Evolutionary conservation across 1,140 invertebrate genomes (phyloP).

Genomic region (Diorhabda sublineata): DNA sequence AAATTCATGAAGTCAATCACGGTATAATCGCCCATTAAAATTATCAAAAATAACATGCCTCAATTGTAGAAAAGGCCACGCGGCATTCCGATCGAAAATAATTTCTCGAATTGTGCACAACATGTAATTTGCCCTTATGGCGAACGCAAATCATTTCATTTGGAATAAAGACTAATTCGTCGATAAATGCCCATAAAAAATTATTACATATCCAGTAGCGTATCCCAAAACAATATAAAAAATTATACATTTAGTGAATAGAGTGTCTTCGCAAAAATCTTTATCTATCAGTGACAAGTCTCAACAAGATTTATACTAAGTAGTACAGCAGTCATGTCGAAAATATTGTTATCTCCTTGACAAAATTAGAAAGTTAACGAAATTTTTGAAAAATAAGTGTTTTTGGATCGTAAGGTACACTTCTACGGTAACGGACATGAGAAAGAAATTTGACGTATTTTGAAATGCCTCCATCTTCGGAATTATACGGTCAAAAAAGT

Average conservation of each 20-base stretch:
- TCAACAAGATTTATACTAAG: neutral
- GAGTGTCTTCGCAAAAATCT: neutral
- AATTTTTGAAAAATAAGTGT: too few species aligned
- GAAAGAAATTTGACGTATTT: too few species aligned
- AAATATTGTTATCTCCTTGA: neutral
- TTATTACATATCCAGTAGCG: neutral
- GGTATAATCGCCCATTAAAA: constrained; percentile 2
- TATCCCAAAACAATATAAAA: neutral
- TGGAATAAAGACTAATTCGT: constrained; percentile 9
- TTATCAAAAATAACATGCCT: constrained; percentile 5
- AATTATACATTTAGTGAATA: too few species aligned
- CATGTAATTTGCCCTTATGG: constrained; percentile 10
- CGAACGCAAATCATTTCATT: constrained; percentile 13
- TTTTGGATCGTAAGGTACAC: too few species aligned
- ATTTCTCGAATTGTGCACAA: constrained; percentile 15
- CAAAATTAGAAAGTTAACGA: too few species aligned
- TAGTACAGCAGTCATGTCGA: neutral
- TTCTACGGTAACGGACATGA: too few species aligned
- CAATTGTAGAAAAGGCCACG: constrained; percentile 11
- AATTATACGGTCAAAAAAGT: too few species aligned
- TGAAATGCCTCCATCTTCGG: too few species aligned
- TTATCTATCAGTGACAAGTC: neutral
- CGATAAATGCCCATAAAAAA: neutral
- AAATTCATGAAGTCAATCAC: constrained; percentile 2
- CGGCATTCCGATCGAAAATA: neutral